phyloP scores from a whole-genome alignment of 2,888 invertebrate genomes.

The Leucophenga montana region DNA sequence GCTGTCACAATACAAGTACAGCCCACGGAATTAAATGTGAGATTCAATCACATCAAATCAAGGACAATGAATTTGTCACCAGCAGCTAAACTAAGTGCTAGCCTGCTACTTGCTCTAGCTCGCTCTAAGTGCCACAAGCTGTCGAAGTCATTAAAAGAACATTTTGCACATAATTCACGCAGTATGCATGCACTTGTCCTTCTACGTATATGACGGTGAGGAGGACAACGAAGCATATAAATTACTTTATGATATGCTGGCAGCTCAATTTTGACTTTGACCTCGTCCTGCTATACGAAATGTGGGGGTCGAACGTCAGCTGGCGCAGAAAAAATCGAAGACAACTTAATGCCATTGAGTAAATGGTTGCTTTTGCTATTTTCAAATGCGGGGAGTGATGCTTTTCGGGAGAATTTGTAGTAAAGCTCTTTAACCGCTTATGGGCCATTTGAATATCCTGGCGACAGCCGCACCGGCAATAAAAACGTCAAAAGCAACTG shows the following conservation, averaged over 20 bases:
- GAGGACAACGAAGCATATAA: slow-evolving; percentile 53
- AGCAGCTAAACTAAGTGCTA: slow-evolving; percentile 51
- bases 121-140: slow-evolving; percentile 60
- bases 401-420: slow-evolving; percentile 17
- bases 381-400: neutral
- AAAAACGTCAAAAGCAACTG: slow-evolving; percentile 70
- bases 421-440: slow-evolving; percentile 63
- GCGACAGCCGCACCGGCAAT: slow-evolving; percentile 58
- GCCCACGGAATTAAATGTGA: too few species aligned
- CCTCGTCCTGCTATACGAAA: slow-evolving; percentile 28
- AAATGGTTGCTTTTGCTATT: neutral
- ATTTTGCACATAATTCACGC: slow-evolving; percentile 69
- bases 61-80: slow-evolving; percentile 22
- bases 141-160: slow-evolving; percentile 72
- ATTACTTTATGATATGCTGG: slow-evolving; percentile 69
- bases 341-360: slow-evolving; percentile 11
- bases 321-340: slow-evolving; percentile 46
- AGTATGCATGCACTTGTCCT: slow-evolving; percentile 29
- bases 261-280: slow-evolving; percentile 37
- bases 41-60: slow-evolving; percentile 33
- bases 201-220: neutral
- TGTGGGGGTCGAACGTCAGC: slow-evolving; percentile 49
- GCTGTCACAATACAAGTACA: slow-evolving; percentile 18
- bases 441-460: slow-evolving; percentile 64
- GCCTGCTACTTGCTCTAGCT: neutral